Evolutionary conservation across 2,797 vertebrate species (phyloP).

Genomic region (Staurois parvus): DNA sequence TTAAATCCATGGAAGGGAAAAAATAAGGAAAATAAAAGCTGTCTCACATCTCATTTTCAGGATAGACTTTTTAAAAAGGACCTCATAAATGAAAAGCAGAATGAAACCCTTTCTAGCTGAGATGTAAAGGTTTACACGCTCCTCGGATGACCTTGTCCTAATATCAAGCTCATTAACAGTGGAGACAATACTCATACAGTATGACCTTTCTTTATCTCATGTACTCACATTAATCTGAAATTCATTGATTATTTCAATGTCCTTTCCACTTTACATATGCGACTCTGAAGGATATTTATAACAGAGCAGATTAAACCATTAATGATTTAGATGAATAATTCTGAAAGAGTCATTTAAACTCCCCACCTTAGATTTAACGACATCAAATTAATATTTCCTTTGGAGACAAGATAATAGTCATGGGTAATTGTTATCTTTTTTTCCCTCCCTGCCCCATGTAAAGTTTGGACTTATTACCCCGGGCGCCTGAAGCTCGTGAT

Average conservation of each 20-base stretch:
- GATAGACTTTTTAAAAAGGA: slow-evolving; percentile 11
- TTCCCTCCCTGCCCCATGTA: slow-evolving; percentile 65
- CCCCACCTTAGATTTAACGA: slow-evolving; percentile 73
- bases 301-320: slow-evolving; percentile 69
- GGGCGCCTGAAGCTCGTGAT: slow-evolving; percentile 67
- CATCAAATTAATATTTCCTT: slow-evolving; percentile 74
- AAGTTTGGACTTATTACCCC: slow-evolving; percentile 69
- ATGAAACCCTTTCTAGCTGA: slow-evolving; percentile 31
- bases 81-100: slow-evolving; percentile 15
- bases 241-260: slow-evolving; percentile 68
- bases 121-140: slow-evolving; percentile 55
- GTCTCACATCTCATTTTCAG: not conserved
- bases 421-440: slow-evolving; percentile 66
- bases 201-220: slow-evolving; percentile 63
- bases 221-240: slow-evolving; percentile 70
- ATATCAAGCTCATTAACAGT: slow-evolving; percentile 63
- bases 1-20: too few species aligned
- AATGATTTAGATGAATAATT: slow-evolving; percentile 72
- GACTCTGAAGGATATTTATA: slow-evolving; percentile 74
- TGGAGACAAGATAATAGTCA: slow-evolving; percentile 73
- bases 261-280: slow-evolving; percentile 69
- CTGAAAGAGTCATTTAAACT: slow-evolving; percentile 75
- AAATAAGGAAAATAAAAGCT: too few species aligned
- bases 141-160: slow-evolving; percentile 57
- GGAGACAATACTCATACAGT: slow-evolving; percentile 65